These are phyloP conservation scores for Ectobius pallidus DNA, from an alignment of 2,888 invertebrate genomes.

Conservation along the genomic window DNA sequence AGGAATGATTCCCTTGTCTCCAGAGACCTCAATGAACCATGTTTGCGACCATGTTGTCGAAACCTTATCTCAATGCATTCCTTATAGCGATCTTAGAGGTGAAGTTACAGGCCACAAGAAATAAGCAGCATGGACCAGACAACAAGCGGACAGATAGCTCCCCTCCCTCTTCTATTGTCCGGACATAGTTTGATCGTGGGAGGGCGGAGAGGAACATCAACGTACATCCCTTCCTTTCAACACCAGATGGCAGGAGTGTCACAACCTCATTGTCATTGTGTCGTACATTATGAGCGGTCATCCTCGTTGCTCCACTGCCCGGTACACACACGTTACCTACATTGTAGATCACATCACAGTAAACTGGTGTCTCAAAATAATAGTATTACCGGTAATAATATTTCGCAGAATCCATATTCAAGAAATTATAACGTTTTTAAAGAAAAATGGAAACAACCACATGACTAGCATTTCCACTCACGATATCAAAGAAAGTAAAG, in stretches of 20 bases:
- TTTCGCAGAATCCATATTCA: no score
- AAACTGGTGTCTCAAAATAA: no score
- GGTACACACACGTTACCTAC: not conserved
- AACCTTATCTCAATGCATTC: not conserved
- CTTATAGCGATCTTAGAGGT: not conserved
- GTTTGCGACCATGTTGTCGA: not conserved
- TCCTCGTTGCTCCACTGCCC: no score
- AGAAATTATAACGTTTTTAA: no score
- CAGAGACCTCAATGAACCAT: not conserved
- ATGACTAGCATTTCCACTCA: no score
- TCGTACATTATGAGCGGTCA: not conserved
- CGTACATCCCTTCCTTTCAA: constrained; percentile 11
- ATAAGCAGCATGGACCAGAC: not conserved
- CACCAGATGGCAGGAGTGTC: constrained; percentile 13
- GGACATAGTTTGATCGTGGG: not conserved
- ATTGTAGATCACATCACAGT: not conserved
- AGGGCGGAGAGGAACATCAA: not conserved
- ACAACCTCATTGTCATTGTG: constrained; percentile 16
- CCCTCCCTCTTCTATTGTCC: no score
- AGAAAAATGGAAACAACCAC: no score
- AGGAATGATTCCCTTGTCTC: no score
- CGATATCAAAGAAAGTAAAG: no score
- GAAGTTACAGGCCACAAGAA: not conserved
- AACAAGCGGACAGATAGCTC: not conserved
- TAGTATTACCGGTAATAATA: no score